These are phyloP conservation scores for Neomorphus geoffroyi DNA, from an alignment of 2,797 vertebrate species.

Conservation along the genomic window DNA sequence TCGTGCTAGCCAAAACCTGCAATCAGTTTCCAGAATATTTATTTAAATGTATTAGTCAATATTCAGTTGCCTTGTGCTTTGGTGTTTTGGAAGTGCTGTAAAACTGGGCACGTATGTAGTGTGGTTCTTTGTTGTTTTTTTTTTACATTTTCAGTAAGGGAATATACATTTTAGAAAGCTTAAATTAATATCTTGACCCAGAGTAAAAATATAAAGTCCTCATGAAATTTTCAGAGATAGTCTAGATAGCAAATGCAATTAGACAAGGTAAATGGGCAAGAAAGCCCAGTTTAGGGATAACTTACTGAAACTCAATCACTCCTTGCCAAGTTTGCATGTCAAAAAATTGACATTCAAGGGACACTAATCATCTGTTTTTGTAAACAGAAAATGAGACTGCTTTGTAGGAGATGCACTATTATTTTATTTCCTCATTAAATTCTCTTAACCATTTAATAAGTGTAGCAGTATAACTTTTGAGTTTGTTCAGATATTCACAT, in stretches of 20 bases:
- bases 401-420: not conserved
- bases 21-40: not conserved
- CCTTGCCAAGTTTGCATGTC: not conserved
- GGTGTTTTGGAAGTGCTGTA: not conserved
- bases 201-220: not conserved
- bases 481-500: constrained; percentile 1
- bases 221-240: not conserved
- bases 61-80: not conserved
- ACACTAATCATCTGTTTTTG: constrained; percentile 2
- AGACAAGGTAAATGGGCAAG: not conserved
- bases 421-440: not conserved
- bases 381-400: not conserved
- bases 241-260: not conserved
- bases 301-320: not conserved
- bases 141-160: not conserved
- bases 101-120: not conserved
- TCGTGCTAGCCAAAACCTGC: not conserved
- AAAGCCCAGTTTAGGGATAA: not conserved
- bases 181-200: not conserved
- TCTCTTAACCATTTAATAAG: not conserved
- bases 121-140: not conserved
- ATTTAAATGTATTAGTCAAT: not conserved
- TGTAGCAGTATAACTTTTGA: not conserved
- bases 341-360: not conserved
- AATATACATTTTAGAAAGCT: not conserved